These are phyloP conservation scores for Caenorhabditis inopinata DNA, from an alignment of 1,140 invertebrate genomes.

Conservation along the genomic window DNA sequence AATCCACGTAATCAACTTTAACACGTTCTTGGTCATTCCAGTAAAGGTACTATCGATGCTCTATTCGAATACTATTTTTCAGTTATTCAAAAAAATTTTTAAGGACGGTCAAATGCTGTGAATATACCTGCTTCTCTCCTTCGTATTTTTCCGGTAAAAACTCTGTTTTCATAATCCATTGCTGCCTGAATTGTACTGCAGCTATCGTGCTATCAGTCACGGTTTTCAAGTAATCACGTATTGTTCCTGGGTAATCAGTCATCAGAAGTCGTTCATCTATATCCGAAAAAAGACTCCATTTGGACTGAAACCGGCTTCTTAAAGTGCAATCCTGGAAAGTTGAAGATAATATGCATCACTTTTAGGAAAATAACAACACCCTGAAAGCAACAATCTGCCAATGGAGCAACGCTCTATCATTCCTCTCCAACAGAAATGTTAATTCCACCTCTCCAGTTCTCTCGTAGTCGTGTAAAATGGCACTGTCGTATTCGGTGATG, in stretches of 20 bases:
- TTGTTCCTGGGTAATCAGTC: constrained; percentile 17
- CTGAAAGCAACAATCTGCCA: constrained; percentile 5
- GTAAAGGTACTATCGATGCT: too few species aligned
- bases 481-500: neutral
- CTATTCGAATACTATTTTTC: too few species aligned
- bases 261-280: constrained; percentile 28
- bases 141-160: constrained; percentile 8
- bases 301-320: neutral
- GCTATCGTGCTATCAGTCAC: neutral
- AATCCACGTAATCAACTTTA: too few species aligned
- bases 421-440: neutral
- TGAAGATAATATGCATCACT: too few species aligned
- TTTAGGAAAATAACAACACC: neutral
- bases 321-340: constrained; percentile 10
- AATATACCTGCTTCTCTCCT: constrained; percentile 9
- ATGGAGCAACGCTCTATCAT: neutral
- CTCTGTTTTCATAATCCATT: constrained; percentile 27
- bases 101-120: too few species aligned
- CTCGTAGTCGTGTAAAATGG: neutral
- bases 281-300: constrained; percentile 11
- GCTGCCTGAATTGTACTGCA: neutral
- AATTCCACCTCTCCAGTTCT: constrained; percentile 24
- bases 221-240: constrained; percentile 7
- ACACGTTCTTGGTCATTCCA: too few species aligned
- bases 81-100: too few species aligned